Evolutionary conservation across 2,888 invertebrate species (phyloP).

Genomic region (Lathronympha strigana): DNA sequence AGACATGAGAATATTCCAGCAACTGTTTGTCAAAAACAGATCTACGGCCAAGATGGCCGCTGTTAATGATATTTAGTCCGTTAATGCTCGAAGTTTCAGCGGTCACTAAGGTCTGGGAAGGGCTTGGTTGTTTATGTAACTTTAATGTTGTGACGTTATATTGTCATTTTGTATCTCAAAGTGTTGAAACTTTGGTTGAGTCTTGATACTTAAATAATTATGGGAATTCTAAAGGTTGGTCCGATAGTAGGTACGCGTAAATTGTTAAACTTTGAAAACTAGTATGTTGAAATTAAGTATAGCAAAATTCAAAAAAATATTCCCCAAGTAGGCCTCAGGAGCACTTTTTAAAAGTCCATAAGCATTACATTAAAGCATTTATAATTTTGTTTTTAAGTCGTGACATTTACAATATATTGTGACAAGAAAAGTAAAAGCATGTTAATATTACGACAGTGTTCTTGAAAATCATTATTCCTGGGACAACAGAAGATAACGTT

Average conservation of each 20-base stretch:
- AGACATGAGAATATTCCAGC: neutral
- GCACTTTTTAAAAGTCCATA: no score
- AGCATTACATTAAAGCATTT: no score
- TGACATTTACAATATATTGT: no score
- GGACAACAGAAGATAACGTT: neutral
- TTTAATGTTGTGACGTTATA: constrained; percentile 9
- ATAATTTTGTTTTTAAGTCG: no score
- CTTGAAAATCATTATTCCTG: neutral
- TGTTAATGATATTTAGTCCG: constrained; percentile 15
- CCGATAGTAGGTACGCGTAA: no score
- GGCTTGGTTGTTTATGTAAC: neutral
- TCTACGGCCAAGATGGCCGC: constrained; percentile 14
- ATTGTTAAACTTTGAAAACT: neutral
- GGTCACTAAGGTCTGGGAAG: constrained; percentile 12
- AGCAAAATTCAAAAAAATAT: no score
- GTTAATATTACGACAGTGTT: no score
- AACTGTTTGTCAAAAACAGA: constrained; percentile 26
- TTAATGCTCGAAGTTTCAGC: constrained; percentile 21
- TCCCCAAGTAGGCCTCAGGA: no score
- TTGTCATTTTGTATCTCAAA: neutral
- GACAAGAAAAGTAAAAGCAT: no score
- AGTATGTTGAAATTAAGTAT: no score
- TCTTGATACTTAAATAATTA: neutral
- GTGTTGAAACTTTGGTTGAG: neutral
- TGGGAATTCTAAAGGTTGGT: neutral